A percentile compares a stretch with the other conserved stretches of the same genome.
Evolutionary conservation across 2,888 invertebrate genomes (phyloP).

Genomic region (Hecatera dysodea): DNA sequence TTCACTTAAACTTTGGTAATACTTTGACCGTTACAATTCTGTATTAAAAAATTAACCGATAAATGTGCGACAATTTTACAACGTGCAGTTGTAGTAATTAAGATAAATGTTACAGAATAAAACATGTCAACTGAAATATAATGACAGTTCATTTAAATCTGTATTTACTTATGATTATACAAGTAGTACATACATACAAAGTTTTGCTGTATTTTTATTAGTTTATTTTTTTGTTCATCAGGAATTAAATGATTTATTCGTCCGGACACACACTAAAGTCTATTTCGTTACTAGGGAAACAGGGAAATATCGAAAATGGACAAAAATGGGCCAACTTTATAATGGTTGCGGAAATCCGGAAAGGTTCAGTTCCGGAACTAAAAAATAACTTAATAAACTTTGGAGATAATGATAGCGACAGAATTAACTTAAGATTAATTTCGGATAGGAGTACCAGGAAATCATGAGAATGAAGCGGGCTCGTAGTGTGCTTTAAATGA

Average conservation of each 20-base stretch:
- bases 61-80: background rate
- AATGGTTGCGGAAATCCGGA: slow-evolving; percentile 41
- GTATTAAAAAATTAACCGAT: slow-evolving; percentile 3
- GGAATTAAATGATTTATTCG: background rate
- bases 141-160: background rate
- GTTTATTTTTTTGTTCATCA: slow-evolving; percentile 14
- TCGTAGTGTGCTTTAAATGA: background rate
- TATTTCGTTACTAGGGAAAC: slow-evolving; percentile 11
- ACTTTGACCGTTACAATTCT: background rate
- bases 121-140: slow-evolving; percentile 12
- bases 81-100: slow-evolving; percentile 10
- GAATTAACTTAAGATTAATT: slow-evolving; percentile 42
- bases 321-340: slow-evolving; percentile 26
- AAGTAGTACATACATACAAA: background rate
- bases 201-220: background rate
- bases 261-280: background rate
- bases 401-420: slow-evolving; percentile 23
- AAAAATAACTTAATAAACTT: slow-evolving; percentile 12
- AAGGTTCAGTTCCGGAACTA: slow-evolving; percentile 35
- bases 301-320: slow-evolving; percentile 24
- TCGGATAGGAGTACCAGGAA: slow-evolving; percentile 54
- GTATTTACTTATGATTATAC: slow-evolving; percentile 15
- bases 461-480: slow-evolving; percentile 23
- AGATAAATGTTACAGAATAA: slow-evolving; percentile 12
- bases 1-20: slow-evolving; percentile 27